These are phyloP conservation scores for Drosophila subsilvestris DNA, from an alignment of 2,888 invertebrate species.

Conservation along the genomic window DNA sequence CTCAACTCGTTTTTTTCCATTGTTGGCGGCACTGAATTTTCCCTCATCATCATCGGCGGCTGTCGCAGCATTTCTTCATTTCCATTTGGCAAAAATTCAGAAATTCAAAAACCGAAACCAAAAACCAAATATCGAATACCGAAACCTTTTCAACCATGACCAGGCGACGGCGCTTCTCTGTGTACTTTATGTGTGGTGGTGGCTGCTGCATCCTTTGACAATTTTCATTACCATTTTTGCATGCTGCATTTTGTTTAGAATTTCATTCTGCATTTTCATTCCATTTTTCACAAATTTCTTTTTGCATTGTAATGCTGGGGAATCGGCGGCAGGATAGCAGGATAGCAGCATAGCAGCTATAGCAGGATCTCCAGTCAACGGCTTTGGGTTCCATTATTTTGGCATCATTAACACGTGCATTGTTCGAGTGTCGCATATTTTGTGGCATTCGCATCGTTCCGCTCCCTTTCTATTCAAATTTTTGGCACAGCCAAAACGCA, in stretches of 20 bases:
- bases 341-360: no score
- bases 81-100: constrained; percentile 49
- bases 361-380: constrained; percentile 12
- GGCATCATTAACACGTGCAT: constrained; percentile 79
- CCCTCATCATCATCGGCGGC: constrained; percentile 48
- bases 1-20: constrained; percentile 68
- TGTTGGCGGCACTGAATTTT: constrained; percentile 37
- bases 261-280: background rate
- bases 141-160: constrained; percentile 63
- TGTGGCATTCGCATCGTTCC: constrained; percentile 24
- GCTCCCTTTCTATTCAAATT: constrained; percentile 48
- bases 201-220: constrained; percentile 69
- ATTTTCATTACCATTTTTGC: constrained; percentile 55
- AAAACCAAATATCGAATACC: constrained; percentile 28
- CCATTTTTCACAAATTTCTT: constrained; percentile 9
- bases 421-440: constrained; percentile 51
- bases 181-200: constrained; percentile 43
- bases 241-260: constrained; percentile 46
- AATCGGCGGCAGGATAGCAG: constrained; percentile 4
- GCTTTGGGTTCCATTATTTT: constrained; percentile 64
- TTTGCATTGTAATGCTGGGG: constrained; percentile 68
- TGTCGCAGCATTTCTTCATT: constrained; percentile 51
- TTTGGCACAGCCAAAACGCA: constrained; percentile 7
- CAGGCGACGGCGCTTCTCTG: constrained; percentile 55
- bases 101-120: constrained; percentile 12